Evolutionary conservation across 2,797 vertebrate species (phyloP).

Genomic region (Lagorchestes hirsutus): DNA sequence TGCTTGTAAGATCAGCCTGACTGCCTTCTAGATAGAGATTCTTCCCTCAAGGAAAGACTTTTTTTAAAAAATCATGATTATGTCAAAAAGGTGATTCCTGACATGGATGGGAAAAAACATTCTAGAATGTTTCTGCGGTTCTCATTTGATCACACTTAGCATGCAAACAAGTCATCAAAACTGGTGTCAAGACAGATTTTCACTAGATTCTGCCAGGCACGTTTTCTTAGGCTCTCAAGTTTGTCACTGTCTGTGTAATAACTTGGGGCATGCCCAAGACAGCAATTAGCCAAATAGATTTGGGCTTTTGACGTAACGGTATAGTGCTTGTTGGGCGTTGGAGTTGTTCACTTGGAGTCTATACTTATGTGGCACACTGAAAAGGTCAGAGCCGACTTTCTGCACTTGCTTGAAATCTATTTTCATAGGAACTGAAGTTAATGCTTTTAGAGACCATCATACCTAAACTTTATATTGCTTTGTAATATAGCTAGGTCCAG

Average conservation of each 20-base stretch:
- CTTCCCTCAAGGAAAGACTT: slow-evolving; percentile 37
- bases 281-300: slow-evolving; percentile 56
- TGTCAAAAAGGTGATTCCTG: slow-evolving; percentile 58
- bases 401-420: neutral
- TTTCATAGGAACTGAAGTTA: slow-evolving; percentile 25
- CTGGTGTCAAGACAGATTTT: slow-evolving; percentile 11
- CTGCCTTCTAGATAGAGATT: slow-evolving; percentile 45
- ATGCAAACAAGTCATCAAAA: slow-evolving; percentile 59
- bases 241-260: slow-evolving; percentile 61
- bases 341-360: neutral
- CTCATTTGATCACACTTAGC: slow-evolving; percentile 30
- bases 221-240: slow-evolving; percentile 19
- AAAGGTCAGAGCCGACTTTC: slow-evolving; percentile 59
- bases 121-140: slow-evolving; percentile 33
- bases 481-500: neutral
- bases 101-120: slow-evolving; percentile 39
- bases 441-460: neutral
- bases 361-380: slow-evolving; percentile 25
- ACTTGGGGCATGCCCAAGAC: slow-evolving; percentile 66
- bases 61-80: slow-evolving; percentile 6
- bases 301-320: slow-evolving; percentile 3
- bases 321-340: neutral
- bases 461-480: neutral
- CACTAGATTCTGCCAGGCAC: neutral
- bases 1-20: slow-evolving; percentile 66